Conservation (phyloP, 2,797 vertebrate species). For the Corythornis leucogaster region DNA sequence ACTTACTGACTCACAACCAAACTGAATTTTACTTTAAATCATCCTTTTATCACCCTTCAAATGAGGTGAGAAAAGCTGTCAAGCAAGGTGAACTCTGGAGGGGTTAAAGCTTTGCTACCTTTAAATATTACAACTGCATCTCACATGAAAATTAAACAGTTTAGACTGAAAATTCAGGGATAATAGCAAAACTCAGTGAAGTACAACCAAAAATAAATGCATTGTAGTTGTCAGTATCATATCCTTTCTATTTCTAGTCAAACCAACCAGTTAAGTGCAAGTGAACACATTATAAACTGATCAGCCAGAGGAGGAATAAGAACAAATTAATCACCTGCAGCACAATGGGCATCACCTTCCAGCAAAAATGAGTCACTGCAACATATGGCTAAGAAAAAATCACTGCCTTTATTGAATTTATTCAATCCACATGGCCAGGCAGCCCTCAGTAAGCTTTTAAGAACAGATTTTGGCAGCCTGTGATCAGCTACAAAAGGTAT, state of each 20-base stretch:
- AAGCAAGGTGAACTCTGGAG: not conserved
- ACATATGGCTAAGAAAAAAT: not conserved
- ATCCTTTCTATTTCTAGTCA: not conserved
- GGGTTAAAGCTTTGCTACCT: not conserved
- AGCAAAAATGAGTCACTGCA: not conserved
- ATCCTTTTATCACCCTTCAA: not conserved
- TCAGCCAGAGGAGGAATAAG: not conserved
- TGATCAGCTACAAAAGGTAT: not conserved
- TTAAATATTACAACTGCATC: not conserved
- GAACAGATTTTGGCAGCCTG: not conserved
- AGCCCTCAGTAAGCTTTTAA: not conserved
- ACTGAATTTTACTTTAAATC: not conserved
- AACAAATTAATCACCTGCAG: not conserved
- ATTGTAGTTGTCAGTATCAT: not conserved
- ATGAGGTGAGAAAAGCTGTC: not conserved
- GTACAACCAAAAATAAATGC: not conserved
- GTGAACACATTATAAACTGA: accelerated
- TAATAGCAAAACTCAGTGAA: not conserved
- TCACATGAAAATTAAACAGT: not conserved
- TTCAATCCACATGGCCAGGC: not conserved
- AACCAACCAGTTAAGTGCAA: not conserved
- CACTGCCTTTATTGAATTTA: not conserved
- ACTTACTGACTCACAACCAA: not conserved
- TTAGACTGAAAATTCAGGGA: not conserved
- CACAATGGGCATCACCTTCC: not conserved